Conservation (phyloP, 2,888 invertebrate species). For the Panorpa germanica region DNA sequence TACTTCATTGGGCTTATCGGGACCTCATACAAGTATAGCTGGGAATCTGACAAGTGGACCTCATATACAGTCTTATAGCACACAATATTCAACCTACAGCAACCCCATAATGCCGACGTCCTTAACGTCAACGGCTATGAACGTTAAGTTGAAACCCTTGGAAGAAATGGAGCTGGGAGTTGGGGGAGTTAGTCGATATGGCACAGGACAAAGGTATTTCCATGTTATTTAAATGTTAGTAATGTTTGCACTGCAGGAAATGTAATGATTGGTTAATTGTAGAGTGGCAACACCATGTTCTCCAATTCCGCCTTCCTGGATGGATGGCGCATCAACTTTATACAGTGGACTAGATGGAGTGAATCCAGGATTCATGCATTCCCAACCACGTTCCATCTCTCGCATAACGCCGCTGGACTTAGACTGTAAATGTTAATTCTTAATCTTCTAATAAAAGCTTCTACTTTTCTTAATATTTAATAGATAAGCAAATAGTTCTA, state of each 20-base stretch:
- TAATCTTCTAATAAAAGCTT: conserved; percentile 7
- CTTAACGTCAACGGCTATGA: conserved; percentile 36
- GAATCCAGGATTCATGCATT: conserved; percentile 35
- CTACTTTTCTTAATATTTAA: neutral
- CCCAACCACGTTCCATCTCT: conserved; percentile 33
- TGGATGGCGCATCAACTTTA: conserved; percentile 39
- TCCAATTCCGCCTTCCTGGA: conserved; percentile 36
- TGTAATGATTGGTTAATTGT: conserved; percentile 27
- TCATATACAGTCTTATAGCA: conserved; percentile 22
- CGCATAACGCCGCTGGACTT: conserved; percentile 26
- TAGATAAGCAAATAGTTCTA: neutral
- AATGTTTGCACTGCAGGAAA: too few relatives aligned
- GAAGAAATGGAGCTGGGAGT: conserved; percentile 52
- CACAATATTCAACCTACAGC: conserved; percentile 36
- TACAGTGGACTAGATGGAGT: conserved; percentile 35
- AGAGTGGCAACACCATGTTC: conserved; percentile 43
- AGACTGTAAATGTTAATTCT: conserved; percentile 19
- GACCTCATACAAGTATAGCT: conserved; percentile 13
- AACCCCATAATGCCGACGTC: conserved; percentile 40
- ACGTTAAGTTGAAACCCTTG: conserved; percentile 48
- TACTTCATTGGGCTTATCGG: conserved; percentile 18
- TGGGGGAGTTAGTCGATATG: conserved; percentile 36
- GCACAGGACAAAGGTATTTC: too few relatives aligned
- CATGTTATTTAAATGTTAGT: too few relatives aligned
- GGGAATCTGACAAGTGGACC: too few relatives aligned